phyloP scores from a whole-genome alignment of 2,888 invertebrate genomes.

The Ditylenchus weischeri region DNA sequence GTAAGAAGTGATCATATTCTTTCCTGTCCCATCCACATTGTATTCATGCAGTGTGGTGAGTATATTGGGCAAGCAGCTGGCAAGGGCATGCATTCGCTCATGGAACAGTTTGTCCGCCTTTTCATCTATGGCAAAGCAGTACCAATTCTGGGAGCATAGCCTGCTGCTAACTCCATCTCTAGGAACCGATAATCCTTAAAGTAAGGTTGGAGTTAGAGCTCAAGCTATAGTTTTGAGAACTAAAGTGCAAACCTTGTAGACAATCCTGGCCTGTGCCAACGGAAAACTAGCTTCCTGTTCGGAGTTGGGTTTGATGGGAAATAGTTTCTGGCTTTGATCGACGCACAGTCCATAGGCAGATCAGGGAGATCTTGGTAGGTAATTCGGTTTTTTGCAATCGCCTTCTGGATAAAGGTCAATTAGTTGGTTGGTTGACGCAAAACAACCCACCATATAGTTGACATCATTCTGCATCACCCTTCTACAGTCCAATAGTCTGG shows the following conservation, averaged over 20 bases:
- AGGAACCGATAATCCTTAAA: conserved; percentile 21
- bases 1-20: conserved; percentile 31
- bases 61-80: conserved; percentile 33
- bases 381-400: conserved; percentile 2
- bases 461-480: conserved; percentile 9
- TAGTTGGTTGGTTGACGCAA: no score
- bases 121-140: conserved; percentile 15
- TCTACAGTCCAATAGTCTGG: conserved; percentile 1
- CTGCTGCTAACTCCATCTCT: conserved; percentile 19
- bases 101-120: conserved; percentile 7
- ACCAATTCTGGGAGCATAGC: conserved; percentile 5
- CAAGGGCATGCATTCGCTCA: conserved; percentile 19
- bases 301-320: conserved; percentile 17
- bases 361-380: conserved; percentile 22
- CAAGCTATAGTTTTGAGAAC: not conserved
- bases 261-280: conserved; percentile 32
- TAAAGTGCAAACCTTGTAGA: conserved; percentile 26
- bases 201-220: not conserved
- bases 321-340: conserved; percentile 28
- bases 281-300: conserved; percentile 25
- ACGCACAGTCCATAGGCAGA: conserved; percentile 28
- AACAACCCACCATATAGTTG: not conserved
- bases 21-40: conserved; percentile 30
- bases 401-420: not conserved
- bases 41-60: conserved; percentile 21